A percentile compares a stretch with the other conserved stretches of the same genome.
Conservation (phyloP, 2,797 vertebrate genomes). For the Jordanella pulchra region DNA sequence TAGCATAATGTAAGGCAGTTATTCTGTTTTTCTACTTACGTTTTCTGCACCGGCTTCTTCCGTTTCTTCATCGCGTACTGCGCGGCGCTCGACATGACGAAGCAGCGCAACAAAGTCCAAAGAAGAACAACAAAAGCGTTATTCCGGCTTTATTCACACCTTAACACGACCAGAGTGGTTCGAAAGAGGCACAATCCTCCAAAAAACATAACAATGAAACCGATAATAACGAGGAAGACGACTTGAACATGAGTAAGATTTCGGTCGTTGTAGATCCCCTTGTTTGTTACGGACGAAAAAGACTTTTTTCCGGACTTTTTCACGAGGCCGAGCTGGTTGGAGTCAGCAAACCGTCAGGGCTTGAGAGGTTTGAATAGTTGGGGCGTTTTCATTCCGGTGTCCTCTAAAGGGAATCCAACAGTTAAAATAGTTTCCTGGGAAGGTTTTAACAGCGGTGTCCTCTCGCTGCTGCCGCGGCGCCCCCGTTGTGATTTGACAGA, state of each 20-base stretch:
- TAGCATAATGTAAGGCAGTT: no score
- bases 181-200: background rate
- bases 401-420: conserved; percentile 14
- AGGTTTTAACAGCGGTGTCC: conserved; percentile 19
- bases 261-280: background rate
- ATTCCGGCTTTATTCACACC: background rate
- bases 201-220: background rate
- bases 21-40: conserved; percentile 67
- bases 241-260: background rate
- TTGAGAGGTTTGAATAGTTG: background rate
- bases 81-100: conserved; percentile 71
- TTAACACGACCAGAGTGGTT: background rate
- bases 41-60: conserved; percentile 85
- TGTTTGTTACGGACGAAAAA: background rate
- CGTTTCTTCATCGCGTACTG: conserved; percentile 82
- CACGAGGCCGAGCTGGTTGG: conserved; percentile 3
- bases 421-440: conserved; percentile 3
- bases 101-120: background rate
- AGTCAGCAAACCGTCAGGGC: background rate
- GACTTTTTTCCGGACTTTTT: background rate
- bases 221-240: background rate
- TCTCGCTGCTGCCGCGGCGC: conserved; percentile 40
- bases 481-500: conserved; percentile 52
- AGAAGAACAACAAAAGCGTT: conserved; percentile 4
- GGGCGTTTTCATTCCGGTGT: background rate